These are phyloP conservation scores for Prionchulus punctatus DNA, from an alignment of 2,888 invertebrate species.

Conservation along the genomic window DNA sequence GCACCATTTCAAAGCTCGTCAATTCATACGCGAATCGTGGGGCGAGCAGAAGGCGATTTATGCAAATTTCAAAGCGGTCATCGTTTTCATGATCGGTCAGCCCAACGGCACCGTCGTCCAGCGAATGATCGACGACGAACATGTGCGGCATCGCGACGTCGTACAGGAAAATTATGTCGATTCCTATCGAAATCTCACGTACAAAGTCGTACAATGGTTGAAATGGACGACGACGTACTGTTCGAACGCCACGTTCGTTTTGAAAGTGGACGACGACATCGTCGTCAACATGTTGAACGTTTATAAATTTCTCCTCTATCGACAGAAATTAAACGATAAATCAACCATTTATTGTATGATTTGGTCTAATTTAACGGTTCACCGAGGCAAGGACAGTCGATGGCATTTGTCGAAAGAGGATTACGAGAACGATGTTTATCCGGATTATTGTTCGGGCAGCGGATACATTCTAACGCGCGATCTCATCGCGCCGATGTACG, in stretches of 20 bases:
- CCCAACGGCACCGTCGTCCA: not conserved
- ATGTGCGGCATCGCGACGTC: not conserved
- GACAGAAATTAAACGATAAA: not conserved
- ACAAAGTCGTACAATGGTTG: constrained; percentile 1
- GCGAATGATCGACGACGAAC: not conserved
- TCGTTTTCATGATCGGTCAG: not conserved
- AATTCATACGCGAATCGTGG: not conserved
- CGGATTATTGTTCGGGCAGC: constrained; percentile 3
- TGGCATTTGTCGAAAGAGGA: not conserved
- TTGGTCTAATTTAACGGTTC: constrained; percentile 2
- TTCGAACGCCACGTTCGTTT: not conserved
- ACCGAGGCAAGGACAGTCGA: not conserved
- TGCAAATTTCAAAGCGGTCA: not conserved
- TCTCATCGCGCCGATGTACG: not conserved
- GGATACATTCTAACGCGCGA: not conserved
- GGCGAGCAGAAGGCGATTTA: not conserved
- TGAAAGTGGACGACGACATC: constrained; percentile 2
- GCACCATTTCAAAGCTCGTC: not conserved
- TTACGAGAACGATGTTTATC: not conserved
- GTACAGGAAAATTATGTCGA: not conserved
- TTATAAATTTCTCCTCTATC: not conserved
- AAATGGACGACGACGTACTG: not conserved
- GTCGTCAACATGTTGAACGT: not conserved
- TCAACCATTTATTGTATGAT: not conserved
- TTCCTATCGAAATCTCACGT: constrained; percentile 1